Base-by-base conservation (phyloP, 1,140 invertebrate genomes). In the Orchestia grillus region DNA sequence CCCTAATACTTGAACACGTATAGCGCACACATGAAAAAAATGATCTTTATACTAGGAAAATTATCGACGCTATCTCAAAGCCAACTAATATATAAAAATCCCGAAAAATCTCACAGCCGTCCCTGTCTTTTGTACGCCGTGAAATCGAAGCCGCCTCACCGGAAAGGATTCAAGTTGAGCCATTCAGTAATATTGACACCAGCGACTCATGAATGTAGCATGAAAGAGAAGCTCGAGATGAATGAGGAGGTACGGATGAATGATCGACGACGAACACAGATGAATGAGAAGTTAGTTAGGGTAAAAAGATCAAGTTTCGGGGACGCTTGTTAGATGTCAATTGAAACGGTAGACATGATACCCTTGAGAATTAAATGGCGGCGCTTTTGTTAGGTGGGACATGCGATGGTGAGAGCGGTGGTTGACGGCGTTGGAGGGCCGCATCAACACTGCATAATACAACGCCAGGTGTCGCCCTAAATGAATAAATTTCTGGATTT, bases 321-420 rank as follows among this genome's bases (percentile, higher is more conserved):
- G 3, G 19, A 6, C 8, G 92, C 88, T 94, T 94, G 92, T 94
- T 94, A 94, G 44, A 40, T 40, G 92, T 94, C 92, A 94, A 45
- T 94, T 90, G 88, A n/a, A 40, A 40, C 92, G 44, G 92, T 44
- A 45, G 43, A 94, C 40, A 45, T 47, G 92, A 94, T 94, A 94
- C 92, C 92, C 43, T 6, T 94, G 92, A n/a, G 92, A 94, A 94
- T 44, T 40, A 36, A 42, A 4, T 23, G n/a, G n/a, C n/a, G n/a
- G n/a, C 62, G 62, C 62, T 36, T 77, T 77, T 77, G 62, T 77
- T 36, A 28, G 28, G 62, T 36, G 11, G 62, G 47, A 53, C 47
- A 6, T 53, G 47, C n/a, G n/a, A n/a, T n/a, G n/a, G n/a, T n/a
- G n/a, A n/a, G n/a, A n/a, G 36, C 36, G 62, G 62, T 77, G 62